Conservation (phyloP, 1,140 invertebrate species). For the Ceratina japonica region DNA sequence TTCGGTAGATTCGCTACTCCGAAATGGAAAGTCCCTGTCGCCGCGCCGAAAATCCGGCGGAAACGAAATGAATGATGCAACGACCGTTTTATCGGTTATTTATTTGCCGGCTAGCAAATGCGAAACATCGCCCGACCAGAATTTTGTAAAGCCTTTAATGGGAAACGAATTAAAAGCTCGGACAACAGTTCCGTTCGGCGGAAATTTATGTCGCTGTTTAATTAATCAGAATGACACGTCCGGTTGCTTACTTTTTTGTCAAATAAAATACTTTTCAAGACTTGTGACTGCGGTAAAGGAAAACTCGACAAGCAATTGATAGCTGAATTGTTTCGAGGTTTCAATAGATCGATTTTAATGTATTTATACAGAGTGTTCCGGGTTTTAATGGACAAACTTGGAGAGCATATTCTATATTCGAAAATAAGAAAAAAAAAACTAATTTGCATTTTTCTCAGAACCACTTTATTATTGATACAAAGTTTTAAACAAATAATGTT, state of each 20-base stretch:
- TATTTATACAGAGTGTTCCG: no score
- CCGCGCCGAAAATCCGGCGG: no score
- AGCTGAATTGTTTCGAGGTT: background rate
- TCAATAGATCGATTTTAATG: background rate
- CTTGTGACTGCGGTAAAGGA: background rate
- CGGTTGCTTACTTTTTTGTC: background rate
- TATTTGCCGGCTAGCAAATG: background rate
- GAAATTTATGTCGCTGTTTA: background rate
- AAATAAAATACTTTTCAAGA: background rate
- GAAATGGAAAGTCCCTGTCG: background rate
- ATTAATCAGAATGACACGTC: background rate
- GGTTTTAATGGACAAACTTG: no score
- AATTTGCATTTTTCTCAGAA: no score
- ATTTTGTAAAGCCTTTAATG: slow-evolving; percentile 19
- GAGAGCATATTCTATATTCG: no score
- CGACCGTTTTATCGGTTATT: background rate
- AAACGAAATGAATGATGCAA: background rate
- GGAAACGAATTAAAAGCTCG: slow-evolving; percentile 27
- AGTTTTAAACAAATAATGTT: no score
- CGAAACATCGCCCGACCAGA: background rate
- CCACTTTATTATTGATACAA: no score
- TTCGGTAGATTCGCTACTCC: background rate
- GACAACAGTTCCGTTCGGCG: background rate
- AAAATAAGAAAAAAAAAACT: no score
- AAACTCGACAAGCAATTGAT: no score